These are phyloP conservation scores for Scaptomyza caliginosa DNA, from an alignment of 2,888 invertebrate species.

Conservation along the genomic window DNA sequence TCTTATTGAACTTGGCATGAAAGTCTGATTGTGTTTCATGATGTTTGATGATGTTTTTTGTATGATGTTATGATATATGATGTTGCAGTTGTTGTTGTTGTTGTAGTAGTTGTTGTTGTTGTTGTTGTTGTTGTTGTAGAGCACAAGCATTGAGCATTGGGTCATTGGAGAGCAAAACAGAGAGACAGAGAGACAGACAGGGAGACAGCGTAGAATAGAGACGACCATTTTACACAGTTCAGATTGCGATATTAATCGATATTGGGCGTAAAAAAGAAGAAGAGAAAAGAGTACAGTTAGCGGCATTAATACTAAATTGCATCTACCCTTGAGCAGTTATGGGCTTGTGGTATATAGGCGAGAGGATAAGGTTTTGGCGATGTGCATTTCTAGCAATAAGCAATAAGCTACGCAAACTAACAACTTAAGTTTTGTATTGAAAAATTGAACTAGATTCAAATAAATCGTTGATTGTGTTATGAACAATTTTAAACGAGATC, in stretches of 20 bases:
- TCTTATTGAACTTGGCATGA: conserved; percentile 81
- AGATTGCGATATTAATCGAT: conserved; percentile 16
- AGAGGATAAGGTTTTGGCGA: neutral
- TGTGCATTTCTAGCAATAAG: conserved; percentile 9
- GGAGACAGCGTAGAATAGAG: conserved; percentile 13
- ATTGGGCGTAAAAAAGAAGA: conserved; percentile 45
- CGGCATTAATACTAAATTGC: conserved; percentile 26
- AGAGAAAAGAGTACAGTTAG: conserved; percentile 65
- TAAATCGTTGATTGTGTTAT: neutral
- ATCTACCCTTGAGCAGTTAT: conserved; percentile 7
- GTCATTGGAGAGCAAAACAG: conserved; percentile 26
- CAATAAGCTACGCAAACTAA: neutral
- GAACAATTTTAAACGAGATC: neutral
- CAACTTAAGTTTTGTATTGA: neutral
- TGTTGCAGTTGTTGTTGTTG: conserved; percentile 19
- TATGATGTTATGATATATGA: conserved; percentile 21
- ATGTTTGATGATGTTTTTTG: conserved; percentile 20
- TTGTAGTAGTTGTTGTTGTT: conserved; percentile 24
- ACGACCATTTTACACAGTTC: conserved; percentile 33
- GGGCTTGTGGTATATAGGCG: neutral
- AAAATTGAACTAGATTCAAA: neutral
- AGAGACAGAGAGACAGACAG: conserved; percentile 23
- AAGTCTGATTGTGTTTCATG: conserved; percentile 62
- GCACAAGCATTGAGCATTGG: conserved; percentile 23
- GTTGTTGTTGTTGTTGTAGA: conserved; percentile 21